A percentile compares a stretch with the other conserved stretches of the same genome.
These are phyloP conservation scores for Acleris emargana DNA, from an alignment of 2,888 invertebrate species.

Conservation along the genomic window DNA sequence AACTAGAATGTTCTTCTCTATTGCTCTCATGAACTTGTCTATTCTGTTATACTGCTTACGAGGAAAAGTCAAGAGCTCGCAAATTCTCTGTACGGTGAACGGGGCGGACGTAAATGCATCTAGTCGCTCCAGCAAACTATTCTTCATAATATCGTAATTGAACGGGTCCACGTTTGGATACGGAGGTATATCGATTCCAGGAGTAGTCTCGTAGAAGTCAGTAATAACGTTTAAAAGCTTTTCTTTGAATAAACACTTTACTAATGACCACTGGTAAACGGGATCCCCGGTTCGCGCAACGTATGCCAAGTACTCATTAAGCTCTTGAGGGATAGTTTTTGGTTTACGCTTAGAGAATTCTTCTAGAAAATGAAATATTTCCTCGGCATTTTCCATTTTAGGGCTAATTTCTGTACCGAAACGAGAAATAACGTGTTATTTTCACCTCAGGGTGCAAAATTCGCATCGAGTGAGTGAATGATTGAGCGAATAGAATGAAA, in stretches of 20 bases:
- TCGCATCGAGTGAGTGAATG: neutral
- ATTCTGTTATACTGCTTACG: constrained; percentile 97
- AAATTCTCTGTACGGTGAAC: constrained; percentile 97
- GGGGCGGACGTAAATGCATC: constrained; percentile 95
- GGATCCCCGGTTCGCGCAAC: constrained; percentile 98
- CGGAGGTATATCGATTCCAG: constrained; percentile 90
- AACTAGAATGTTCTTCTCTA: constrained; percentile 97
- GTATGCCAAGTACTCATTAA: constrained; percentile 94
- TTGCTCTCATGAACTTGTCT: constrained; percentile 98
- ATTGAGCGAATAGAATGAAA: constrained; percentile 6
- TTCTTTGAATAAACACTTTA: constrained; percentile 94
- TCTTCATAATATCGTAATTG: constrained; percentile 94
- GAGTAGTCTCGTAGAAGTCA: constrained; percentile 92
- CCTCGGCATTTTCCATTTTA: constrained; percentile 93
- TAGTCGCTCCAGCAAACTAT: constrained; percentile 90
- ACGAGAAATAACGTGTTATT: constrained; percentile 7
- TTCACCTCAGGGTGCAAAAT: constrained; percentile 3
- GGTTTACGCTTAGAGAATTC: constrained; percentile 90
- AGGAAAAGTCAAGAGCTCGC: constrained; percentile 96
- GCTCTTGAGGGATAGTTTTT: constrained; percentile 92
- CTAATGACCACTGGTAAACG: constrained; percentile 94
- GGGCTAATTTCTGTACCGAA: constrained; percentile 14
- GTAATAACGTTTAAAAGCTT: constrained; percentile 94
- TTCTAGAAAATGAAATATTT: constrained; percentile 91
- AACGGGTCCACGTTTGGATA: constrained; percentile 96